Evolutionary conservation across 2,888 invertebrate species (phyloP).

Genomic region (Megamerina dolium): DNA sequence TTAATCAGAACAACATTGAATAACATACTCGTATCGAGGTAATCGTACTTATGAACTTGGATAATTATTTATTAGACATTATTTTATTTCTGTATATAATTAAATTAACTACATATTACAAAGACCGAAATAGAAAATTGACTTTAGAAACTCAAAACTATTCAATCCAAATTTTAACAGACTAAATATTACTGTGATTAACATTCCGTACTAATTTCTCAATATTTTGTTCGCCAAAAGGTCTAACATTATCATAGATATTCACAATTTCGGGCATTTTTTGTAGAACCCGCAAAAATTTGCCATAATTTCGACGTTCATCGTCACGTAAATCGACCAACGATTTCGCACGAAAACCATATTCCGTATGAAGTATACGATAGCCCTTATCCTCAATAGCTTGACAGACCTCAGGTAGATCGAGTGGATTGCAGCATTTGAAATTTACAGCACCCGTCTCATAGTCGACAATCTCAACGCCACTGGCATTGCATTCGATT

Average conservation of each 20-base stretch:
- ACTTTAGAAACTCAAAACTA: too few relatives aligned
- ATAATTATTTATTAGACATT: too few relatives aligned
- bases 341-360: slow-evolving; percentile 22
- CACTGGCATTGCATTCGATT: slow-evolving; percentile 20
- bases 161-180: too few relatives aligned
- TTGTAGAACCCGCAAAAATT: slow-evolving; percentile 22
- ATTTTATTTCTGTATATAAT: too few relatives aligned
- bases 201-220: too few relatives aligned
- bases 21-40: too few relatives aligned
- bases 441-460: slow-evolving; percentile 24
- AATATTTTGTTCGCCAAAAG: too few relatives aligned
- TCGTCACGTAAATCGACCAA: slow-evolving; percentile 16
- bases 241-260: slow-evolving; percentile 34
- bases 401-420: slow-evolving; percentile 18
- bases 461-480: slow-evolving; percentile 20
- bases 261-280: slow-evolving; percentile 24
- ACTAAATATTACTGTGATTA: too few relatives aligned
- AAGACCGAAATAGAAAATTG: too few relatives aligned
- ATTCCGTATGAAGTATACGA: slow-evolving; percentile 20
- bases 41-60: too few relatives aligned
- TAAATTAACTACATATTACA: too few relatives aligned
- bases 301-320: slow-evolving; percentile 19
- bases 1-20: too few relatives aligned
- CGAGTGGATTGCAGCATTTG: slow-evolving; percentile 26
- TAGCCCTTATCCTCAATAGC: slow-evolving; percentile 23